Evolutionary conservation across 2,888 invertebrate species (phyloP).

Genomic region (Cheilosia variabilis): DNA sequence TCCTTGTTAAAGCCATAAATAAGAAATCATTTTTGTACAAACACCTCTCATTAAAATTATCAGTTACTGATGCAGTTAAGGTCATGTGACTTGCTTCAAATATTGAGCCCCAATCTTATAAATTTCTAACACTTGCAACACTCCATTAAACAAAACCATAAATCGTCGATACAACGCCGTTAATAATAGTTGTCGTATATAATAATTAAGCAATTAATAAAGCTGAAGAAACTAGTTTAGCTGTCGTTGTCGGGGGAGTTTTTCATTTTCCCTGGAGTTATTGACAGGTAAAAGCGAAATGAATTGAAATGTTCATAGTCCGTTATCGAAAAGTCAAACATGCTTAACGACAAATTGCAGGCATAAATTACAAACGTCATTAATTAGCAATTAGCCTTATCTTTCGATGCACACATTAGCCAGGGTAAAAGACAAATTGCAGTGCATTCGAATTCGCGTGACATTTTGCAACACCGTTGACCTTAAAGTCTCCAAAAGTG

Average conservation of each 20-base stretch:
- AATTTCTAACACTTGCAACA: neutral
- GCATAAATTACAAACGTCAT: slow-evolving; percentile 3
- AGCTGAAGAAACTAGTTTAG: neutral
- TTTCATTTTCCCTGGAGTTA: neutral
- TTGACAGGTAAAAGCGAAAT: neutral
- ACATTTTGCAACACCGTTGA: slow-evolving; percentile 52
- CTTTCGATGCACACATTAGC: slow-evolving; percentile 17
- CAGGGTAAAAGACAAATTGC: slow-evolving; percentile 25
- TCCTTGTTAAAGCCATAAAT: no score
- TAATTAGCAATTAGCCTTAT: slow-evolving; percentile 44
- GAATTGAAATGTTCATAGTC: neutral
- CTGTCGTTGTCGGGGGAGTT: neutral
- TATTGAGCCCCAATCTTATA: neutral
- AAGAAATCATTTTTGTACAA: no score
- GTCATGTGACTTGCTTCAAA: no score
- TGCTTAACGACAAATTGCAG: neutral
- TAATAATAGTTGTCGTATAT: neutral
- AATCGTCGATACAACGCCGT: neutral
- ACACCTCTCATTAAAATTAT: no score
- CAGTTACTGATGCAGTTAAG: no score
- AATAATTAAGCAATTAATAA: neutral
- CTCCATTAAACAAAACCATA: neutral
- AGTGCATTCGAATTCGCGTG: slow-evolving; percentile 51
- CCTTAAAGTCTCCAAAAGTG: slow-evolving; percentile 48
- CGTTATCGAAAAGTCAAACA: neutral